phyloP scores from a whole-genome alignment of 2,888 invertebrate species.

The Hyppa rectilinea region DNA sequence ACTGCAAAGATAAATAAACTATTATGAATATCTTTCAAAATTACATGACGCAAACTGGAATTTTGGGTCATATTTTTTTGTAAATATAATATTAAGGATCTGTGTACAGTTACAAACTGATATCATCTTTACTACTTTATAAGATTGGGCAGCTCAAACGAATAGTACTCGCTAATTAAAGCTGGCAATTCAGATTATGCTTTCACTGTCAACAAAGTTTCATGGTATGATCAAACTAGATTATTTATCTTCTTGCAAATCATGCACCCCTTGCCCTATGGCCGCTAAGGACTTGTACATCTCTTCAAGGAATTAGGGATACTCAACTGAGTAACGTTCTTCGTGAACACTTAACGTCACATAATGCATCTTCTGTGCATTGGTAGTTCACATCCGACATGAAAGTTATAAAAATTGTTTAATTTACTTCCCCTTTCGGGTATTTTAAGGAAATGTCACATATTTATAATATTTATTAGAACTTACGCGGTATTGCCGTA shows the following conservation, averaged over 20 bases:
- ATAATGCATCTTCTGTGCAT: slow-evolving; percentile 50
- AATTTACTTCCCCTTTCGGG: slow-evolving; percentile 3
- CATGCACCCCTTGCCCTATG: not conserved
- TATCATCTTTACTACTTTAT: not conserved
- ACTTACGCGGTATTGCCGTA: slow-evolving; percentile 68
- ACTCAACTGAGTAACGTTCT: slow-evolving; percentile 60
- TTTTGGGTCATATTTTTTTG: not conserved
- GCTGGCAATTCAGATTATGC: not conserved
- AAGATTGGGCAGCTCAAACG: not conserved
- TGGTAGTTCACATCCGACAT: slow-evolving; percentile 45
- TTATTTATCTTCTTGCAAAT: not conserved
- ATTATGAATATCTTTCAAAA: not conserved
- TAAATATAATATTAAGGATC: no score
- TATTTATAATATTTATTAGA: slow-evolving; percentile 10
- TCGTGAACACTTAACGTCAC: slow-evolving; percentile 49
- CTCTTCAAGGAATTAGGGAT: slow-evolving; percentile 34
- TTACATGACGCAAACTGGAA: not conserved
- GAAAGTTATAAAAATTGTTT: slow-evolving; percentile 48
- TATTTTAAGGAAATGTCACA: not conserved
- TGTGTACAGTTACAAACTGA: not conserved
- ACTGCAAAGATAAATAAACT: slow-evolving; percentile 66
- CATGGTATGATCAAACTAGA: not conserved
- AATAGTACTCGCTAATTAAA: not conserved
- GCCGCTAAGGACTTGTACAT: not conserved
- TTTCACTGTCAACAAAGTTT: not conserved